Conservation (phyloP, 2,888 invertebrate species). For the Nomada flava region DNA sequence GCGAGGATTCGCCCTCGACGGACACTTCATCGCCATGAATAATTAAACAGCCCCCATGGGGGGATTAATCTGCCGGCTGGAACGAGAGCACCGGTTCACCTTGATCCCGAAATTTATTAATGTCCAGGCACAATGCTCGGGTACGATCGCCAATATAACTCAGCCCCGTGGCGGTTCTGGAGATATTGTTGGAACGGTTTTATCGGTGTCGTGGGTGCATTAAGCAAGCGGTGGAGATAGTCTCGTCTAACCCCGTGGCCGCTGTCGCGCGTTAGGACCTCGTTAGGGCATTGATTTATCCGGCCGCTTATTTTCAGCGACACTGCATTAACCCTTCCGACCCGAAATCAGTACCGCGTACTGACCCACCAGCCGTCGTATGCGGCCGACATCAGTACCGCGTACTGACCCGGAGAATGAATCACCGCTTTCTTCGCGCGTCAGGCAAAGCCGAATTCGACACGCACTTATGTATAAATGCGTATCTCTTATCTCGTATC, state of each 20-base stretch:
- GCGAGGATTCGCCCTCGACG: background rate
- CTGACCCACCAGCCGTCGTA: no score
- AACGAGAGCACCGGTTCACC: slow-evolving; percentile 63
- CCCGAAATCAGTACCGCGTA: no score
- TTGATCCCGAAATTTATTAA: slow-evolving; percentile 69
- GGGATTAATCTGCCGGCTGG: slow-evolving; percentile 55
- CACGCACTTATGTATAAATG: no score
- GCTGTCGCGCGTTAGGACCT: slow-evolving; percentile 47
- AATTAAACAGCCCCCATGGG: slow-evolving; percentile 42
- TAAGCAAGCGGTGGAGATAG: slow-evolving; percentile 27
- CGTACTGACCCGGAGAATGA: no score
- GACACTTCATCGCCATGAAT: slow-evolving; percentile 52
- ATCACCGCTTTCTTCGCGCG: no score
- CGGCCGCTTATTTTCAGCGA: slow-evolving; percentile 41
- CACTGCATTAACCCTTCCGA: no score
- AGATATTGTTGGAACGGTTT: slow-evolving; percentile 43
- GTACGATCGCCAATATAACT: slow-evolving; percentile 24
- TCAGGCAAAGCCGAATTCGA: no score
- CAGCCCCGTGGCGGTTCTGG: slow-evolving; percentile 15
- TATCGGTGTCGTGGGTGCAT: slow-evolving; percentile 51
- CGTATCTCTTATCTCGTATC: no score
- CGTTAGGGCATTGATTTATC: slow-evolving; percentile 57
- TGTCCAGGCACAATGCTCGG: slow-evolving; percentile 38
- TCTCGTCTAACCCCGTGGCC: slow-evolving; percentile 10
- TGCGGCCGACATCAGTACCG: no score